phyloP scores from a whole-genome alignment of 2,797 vertebrate genomes.

The Carcharodon carcharias region DNA sequence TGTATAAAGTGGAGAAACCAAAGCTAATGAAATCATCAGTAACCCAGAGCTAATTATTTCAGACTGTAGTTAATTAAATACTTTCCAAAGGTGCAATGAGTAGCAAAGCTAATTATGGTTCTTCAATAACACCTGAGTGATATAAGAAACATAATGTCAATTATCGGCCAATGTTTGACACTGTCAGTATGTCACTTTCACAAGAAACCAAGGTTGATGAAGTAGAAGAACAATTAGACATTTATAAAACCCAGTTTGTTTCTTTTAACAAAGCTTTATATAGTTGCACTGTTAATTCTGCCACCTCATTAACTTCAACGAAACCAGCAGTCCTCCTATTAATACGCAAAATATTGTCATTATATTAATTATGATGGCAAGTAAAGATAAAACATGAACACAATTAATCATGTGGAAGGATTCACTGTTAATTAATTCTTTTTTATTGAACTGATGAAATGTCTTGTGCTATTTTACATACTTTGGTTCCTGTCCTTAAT shows the following conservation, averaged over 20 bases:
- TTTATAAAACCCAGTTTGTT: conserved; percentile 89
- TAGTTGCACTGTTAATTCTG: conserved; percentile 81
- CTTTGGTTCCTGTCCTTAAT: conserved; percentile 69
- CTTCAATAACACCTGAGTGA: conserved; percentile 90
- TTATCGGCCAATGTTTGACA: conserved; percentile 79
- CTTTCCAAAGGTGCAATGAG: conserved; percentile 78
- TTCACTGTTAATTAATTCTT: conserved; percentile 58
- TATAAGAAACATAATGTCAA: conserved; percentile 89
- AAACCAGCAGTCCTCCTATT: conserved; percentile 63
- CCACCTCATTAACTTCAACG: conserved; percentile 57
- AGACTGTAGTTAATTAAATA: conserved; percentile 98
- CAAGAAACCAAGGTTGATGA: conserved; percentile 75
- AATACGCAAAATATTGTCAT: conserved; percentile 67
- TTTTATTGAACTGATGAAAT: conserved; percentile 62
- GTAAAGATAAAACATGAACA: conserved; percentile 73
- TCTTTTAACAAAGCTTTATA: conserved; percentile 73
- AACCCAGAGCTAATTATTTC: conserved; percentile 91
- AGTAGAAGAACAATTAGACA: conserved; percentile 90
- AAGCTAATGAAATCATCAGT: conserved; percentile 90
- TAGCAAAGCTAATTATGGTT: conserved; percentile 95
- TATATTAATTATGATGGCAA: conserved; percentile 74
- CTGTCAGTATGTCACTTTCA: conserved; percentile 89
- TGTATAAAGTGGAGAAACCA: conserved; percentile 72
- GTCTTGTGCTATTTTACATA: conserved; percentile 62
- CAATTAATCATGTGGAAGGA: conserved; percentile 87